Percentiles rank a stretch among this genome's conserved stretches.
phyloP scores from a whole-genome alignment of 2,797 vertebrate species.

The Lagothrix lagotricha region DNA sequence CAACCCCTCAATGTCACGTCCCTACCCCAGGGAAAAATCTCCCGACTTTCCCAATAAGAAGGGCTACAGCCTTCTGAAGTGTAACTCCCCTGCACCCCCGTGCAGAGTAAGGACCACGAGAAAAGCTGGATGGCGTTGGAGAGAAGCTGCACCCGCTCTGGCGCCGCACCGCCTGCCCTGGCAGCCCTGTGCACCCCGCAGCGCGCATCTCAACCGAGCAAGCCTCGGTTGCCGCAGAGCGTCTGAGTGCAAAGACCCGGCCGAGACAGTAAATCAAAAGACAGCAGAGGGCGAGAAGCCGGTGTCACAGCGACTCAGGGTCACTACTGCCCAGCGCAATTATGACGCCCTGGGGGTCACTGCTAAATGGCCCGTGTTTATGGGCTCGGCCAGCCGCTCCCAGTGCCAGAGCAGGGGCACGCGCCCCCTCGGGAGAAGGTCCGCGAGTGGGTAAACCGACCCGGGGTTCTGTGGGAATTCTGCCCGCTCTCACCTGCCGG shows the following conservation, averaged over 20 bases:
- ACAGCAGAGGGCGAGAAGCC: background rate
- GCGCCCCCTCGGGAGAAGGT: background rate
- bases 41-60: accelerated
- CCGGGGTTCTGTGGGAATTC: accelerated
- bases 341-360: background rate
- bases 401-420: accelerated
- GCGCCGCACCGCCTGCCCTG: accelerated
- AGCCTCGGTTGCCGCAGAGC: background rate
- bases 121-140: background rate
- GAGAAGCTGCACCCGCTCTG: accelerated
- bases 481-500: accelerated
- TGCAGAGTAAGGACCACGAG: background rate
- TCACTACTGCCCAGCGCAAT: background rate
- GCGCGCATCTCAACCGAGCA: background rate
- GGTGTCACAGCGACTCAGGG: background rate
- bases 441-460: accelerated
- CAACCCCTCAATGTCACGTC: accelerated
- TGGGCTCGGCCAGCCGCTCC: accelerated
- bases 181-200: accelerated
- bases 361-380: background rate
- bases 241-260: accelerated
- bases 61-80: background rate
- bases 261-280: background rate
- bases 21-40: background rate
- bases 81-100: accelerated